phyloP scores from a whole-genome alignment of 2,113 vertebrate genomes.

The Rhinolophus ferrumequinum region DNA sequence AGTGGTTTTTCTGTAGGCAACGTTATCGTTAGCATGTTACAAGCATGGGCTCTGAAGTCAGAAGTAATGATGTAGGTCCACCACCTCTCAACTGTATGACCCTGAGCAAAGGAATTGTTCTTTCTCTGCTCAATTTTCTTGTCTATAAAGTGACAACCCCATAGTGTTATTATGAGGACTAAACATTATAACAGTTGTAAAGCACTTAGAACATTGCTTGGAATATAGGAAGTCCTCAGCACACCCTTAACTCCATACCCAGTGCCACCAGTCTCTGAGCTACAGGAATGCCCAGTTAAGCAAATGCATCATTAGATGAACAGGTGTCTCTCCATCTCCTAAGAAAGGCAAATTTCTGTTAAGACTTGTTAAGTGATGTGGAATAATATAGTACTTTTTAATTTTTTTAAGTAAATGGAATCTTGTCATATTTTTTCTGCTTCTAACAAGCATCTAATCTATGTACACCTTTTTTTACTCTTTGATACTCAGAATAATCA shows the following conservation, averaged over 20 bases:
- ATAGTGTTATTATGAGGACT: not conserved
- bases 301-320: not conserved
- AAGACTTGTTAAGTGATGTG: not conserved
- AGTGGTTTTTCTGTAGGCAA: not conserved
- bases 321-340: not conserved
- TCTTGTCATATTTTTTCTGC: not conserved
- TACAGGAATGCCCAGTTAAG: not conserved
- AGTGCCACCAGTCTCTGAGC: not conserved
- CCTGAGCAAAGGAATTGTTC: not conserved
- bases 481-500: not conserved
- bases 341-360: not conserved
- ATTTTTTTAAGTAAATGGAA: not conserved
- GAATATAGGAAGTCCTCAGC: not conserved
- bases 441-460: not conserved
- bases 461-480: not conserved
- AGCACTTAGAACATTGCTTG: not conserved
- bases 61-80: not conserved
- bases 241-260: not conserved
- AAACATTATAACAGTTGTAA: not conserved
- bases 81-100: not conserved
- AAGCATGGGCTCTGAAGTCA: not conserved
- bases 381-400: not conserved
- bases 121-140: not conserved
- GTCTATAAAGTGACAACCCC: not conserved
- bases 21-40: not conserved